Evolutionary conservation across 2,888 invertebrate genomes (phyloP).

Genomic region (Strigamia crassipes): DNA sequence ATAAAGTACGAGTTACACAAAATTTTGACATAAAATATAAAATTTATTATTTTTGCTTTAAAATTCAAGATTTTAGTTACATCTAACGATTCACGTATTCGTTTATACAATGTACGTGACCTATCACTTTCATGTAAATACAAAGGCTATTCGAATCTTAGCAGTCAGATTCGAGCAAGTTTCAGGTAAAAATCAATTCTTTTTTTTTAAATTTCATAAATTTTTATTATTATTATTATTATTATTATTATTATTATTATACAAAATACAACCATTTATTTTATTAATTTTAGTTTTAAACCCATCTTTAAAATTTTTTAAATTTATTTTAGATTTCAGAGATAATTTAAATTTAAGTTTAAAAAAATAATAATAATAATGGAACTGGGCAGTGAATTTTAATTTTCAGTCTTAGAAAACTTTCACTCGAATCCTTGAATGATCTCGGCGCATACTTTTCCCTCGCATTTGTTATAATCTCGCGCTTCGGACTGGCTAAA

Average conservation of each 20-base stretch:
- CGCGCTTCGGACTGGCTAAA: slow-evolving; percentile 22
- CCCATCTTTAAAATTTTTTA: background rate
- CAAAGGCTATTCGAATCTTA: slow-evolving; percentile 89
- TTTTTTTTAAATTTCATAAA: background rate
- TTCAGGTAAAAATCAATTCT: slow-evolving; percentile 65
- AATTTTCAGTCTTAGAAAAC: background rate
- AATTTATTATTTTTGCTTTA: slow-evolving; percentile 40
- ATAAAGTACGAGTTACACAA: slow-evolving; percentile 66
- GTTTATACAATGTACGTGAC: slow-evolving; percentile 93
- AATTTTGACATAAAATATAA: background rate
- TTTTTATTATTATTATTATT: background rate
- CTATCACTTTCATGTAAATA: slow-evolving; percentile 94
- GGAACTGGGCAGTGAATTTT: background rate
- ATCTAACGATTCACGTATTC: slow-evolving; percentile 95
- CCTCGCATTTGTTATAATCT: slow-evolving; percentile 43
- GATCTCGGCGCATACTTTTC: slow-evolving; percentile 34
- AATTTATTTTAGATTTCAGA: background rate
- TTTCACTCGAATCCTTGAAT: background rate
- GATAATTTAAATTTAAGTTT: background rate
- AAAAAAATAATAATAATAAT: background rate
- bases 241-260: background rate
- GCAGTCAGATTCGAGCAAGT: slow-evolving; percentile 95
- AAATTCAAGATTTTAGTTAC: slow-evolving; percentile 78
- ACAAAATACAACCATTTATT: background rate
- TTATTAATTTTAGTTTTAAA: background rate